phyloP scores from a whole-genome alignment of 2,113 vertebrate genomes.

The Pangasianodon gigas region DNA sequence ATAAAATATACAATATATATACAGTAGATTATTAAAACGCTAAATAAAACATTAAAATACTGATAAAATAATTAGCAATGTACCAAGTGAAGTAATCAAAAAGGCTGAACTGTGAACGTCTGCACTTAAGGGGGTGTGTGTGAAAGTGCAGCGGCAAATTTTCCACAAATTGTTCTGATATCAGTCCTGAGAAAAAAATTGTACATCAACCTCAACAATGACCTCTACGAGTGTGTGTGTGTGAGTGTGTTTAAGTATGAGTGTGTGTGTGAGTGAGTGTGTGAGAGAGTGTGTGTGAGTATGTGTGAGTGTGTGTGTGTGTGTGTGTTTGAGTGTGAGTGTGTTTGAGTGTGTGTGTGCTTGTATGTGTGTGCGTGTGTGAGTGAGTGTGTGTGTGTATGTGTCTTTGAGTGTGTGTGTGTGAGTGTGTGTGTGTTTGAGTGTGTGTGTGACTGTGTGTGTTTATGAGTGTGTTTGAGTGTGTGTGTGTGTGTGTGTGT shows the following conservation, averaged over 20 bases:
- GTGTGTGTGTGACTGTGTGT: too few relatives aligned
- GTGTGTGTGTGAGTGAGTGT: background rate
- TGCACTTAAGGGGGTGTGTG: too few relatives aligned
- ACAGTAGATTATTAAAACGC: background rate
- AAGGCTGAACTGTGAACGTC: too few relatives aligned
- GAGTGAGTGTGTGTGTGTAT: background rate
- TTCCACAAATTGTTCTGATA: too few relatives aligned
- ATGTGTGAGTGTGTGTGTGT: background rate
- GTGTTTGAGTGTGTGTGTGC: background rate
- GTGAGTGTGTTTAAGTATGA: too few relatives aligned
- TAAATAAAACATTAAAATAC: too few relatives aligned
- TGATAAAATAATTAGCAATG: too few relatives aligned
- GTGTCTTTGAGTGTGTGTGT: background rate
- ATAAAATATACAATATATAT: background rate
- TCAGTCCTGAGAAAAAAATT: too few relatives aligned
- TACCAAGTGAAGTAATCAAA: background rate
- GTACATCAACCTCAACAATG: background rate
- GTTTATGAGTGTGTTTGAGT: too few relatives aligned
- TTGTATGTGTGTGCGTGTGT: background rate
- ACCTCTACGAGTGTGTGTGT: background rate
- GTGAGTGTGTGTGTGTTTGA: conserved; percentile 38
- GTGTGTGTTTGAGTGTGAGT: background rate
- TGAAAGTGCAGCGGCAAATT: too few relatives aligned
- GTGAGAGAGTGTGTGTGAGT: background rate
- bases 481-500: too few relatives aligned